These are phyloP conservation scores for Sclerodermus sp. DNA, from an alignment of 2,888 invertebrate genomes.

Conservation along the genomic window DNA sequence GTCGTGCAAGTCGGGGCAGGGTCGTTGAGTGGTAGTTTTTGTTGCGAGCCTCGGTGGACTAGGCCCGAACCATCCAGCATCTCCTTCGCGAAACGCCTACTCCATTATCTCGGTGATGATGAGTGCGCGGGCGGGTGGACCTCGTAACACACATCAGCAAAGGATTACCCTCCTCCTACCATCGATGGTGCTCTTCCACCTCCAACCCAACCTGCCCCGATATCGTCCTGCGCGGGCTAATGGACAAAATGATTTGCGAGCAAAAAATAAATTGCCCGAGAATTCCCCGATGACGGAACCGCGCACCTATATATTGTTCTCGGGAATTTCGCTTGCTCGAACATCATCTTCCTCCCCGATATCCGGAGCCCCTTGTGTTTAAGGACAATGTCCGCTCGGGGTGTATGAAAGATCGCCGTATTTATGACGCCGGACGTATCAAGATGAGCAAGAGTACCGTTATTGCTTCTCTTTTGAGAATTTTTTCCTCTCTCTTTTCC, in stretches of 20 bases:
- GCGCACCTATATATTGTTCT: background rate
- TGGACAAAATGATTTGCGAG: slow-evolving; percentile 52
- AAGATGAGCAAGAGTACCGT: no score
- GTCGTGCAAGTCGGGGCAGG: slow-evolving; percentile 37
- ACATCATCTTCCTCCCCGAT: no score
- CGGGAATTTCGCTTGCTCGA: no score
- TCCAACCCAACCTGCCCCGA: slow-evolving; percentile 17
- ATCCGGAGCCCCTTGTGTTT: no score
- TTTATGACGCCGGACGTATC: no score
- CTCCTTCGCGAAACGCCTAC: slow-evolving; percentile 52
- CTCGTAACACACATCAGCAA: slow-evolving; percentile 48
- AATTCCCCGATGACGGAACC: slow-evolving; percentile 34
- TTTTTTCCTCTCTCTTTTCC: no score
- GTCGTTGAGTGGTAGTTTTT: slow-evolving; percentile 50
- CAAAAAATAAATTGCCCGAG: slow-evolving; percentile 39
- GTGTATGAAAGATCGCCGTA: no score
- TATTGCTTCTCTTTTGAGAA: no score
- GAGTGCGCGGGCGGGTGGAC: slow-evolving; percentile 54
- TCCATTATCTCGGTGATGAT: slow-evolving; percentile 56
- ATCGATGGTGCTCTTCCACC: background rate
- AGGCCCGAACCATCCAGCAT: slow-evolving; percentile 33
- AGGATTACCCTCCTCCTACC: slow-evolving; percentile 38
- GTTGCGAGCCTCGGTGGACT: slow-evolving; percentile 38
- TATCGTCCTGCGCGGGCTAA: slow-evolving; percentile 42
- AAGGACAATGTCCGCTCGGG: no score